A percentile compares a stretch with the other conserved stretches of the same genome.
phyloP scores from a whole-genome alignment of 2,888 invertebrate genomes.

The Salpingus planirostris region DNA sequence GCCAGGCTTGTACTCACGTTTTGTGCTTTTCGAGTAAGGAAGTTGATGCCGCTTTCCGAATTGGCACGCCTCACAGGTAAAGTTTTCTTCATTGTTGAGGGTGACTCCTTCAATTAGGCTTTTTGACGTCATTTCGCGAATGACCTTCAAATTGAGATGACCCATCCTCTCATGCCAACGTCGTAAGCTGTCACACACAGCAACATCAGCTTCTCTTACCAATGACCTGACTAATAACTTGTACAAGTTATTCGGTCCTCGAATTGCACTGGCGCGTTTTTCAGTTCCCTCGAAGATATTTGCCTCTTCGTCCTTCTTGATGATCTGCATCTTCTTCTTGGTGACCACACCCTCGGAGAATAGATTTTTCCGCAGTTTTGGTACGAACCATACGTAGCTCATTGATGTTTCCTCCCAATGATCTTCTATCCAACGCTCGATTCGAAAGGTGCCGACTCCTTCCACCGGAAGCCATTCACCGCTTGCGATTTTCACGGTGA shows the following conservation, averaged over 20 bases:
- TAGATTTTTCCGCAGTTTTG: constrained; percentile 23
- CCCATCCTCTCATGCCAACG: constrained; percentile 10
- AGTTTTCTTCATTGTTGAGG: constrained; percentile 2
- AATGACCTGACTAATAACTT: constrained; percentile 14
- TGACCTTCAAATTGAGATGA: constrained; percentile 7
- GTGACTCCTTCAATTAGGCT: constrained; percentile 3
- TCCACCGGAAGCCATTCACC: neutral
- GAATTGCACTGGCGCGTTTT: constrained; percentile 12
- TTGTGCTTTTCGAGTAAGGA: constrained; percentile 5
- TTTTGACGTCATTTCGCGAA: constrained; percentile 7
- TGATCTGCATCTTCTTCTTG: constrained; percentile 12
- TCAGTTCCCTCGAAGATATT: neutral
- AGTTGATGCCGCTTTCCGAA: constrained; percentile 16
- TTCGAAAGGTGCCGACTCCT: neutral
- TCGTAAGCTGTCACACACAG: neutral
- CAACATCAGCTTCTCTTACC: neutral
- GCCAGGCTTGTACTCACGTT: constrained; percentile 5
- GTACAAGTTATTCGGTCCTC: constrained; percentile 18
- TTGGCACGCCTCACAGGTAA: constrained; percentile 17
- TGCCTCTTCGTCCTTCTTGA: neutral
- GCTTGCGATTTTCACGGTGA: neutral
- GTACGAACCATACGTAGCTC: constrained; percentile 23
- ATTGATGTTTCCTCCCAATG: constrained; percentile 17
- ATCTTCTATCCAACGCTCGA: constrained; percentile 1
- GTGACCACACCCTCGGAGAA: too few species aligned